phyloP scores from a whole-genome alignment of 2,888 invertebrate species.

The Calameuta idolon region DNA sequence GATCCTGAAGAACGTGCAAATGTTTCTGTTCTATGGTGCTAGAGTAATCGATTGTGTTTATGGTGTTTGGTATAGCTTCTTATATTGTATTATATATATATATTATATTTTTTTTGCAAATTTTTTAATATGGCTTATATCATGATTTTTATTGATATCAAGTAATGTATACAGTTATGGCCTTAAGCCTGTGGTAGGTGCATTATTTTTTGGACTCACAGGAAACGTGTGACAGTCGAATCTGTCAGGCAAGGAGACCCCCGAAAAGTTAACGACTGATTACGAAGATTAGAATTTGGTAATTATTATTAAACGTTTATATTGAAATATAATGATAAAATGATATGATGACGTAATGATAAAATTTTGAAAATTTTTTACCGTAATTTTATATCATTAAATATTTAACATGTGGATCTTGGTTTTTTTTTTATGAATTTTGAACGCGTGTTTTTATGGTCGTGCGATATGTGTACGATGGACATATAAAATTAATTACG shows the following conservation, averaged over 20 bases:
- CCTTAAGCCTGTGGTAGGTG: not conserved
- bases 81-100: too few relatives aligned
- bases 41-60: not conserved
- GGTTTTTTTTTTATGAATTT: too few relatives aligned
- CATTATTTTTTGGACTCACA: not conserved
- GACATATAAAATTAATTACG: not conserved
- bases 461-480: not conserved
- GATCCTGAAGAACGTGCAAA: not conserved
- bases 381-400: not conserved
- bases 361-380: not conserved
- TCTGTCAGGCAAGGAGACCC: not conserved
- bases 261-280: too few relatives aligned
- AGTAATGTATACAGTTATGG: not conserved
- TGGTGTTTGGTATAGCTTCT: not conserved
- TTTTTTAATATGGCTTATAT: not conserved
- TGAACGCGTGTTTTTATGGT: not conserved
- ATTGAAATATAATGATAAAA: too few relatives aligned
- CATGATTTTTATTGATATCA: not conserved
- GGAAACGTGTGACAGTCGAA: not conserved
- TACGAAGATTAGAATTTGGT: too few relatives aligned
- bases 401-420: not conserved
- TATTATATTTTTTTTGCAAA: not conserved
- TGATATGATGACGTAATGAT: too few relatives aligned
- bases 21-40: not conserved
- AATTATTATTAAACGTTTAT: too few relatives aligned